A percentile compares a stretch with the other conserved stretches of the same genome.
Evolutionary conservation across 2,888 invertebrate genomes (phyloP).

Genomic region (Loripinus fragilis): DNA sequence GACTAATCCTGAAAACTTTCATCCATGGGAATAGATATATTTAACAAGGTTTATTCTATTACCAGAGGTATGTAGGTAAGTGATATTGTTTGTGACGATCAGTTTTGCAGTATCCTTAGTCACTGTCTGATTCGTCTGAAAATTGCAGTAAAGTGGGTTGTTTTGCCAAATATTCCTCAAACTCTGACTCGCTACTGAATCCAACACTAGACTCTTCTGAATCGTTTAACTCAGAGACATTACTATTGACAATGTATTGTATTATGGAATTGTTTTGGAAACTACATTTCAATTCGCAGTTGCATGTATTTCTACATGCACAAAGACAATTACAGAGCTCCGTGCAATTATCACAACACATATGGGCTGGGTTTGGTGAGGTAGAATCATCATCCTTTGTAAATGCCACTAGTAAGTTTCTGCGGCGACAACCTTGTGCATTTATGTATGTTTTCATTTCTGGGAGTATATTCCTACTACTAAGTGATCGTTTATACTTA

Average conservation of each 20-base stretch:
- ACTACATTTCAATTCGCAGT: not conserved
- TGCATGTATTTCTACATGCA: conserved; percentile 6
- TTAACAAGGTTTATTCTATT: no score
- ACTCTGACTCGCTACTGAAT: conserved; percentile 16
- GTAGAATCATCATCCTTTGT: not conserved
- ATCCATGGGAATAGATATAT: no score
- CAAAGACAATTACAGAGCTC: conserved; percentile 13
- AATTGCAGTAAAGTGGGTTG: conserved; percentile 1
- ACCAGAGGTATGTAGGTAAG: no score
- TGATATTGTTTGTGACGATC: no score
- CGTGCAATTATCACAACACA: conserved; percentile 28
- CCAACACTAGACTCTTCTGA: conserved; percentile 10
- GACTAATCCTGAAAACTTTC: no score
- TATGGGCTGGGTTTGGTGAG: conserved; percentile 8
- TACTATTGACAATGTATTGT: not conserved
- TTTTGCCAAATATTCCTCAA: conserved; percentile 6
- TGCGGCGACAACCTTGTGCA: not conserved
- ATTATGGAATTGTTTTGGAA: not conserved
- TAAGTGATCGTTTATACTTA: conserved; percentile 28
- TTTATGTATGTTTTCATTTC: conserved; percentile 33
- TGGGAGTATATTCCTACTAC: conserved; percentile 30
- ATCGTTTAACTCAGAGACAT: not conserved
- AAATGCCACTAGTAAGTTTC: conserved; percentile 4
- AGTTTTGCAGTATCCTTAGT: no score
- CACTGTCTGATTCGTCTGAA: conserved; percentile 13